Percentiles rank a stretch among this genome's conserved stretches.
These are phyloP conservation scores for Aphelocoma californica DNA, from an alignment of 2,797 vertebrate genomes.

Conservation along the genomic window DNA sequence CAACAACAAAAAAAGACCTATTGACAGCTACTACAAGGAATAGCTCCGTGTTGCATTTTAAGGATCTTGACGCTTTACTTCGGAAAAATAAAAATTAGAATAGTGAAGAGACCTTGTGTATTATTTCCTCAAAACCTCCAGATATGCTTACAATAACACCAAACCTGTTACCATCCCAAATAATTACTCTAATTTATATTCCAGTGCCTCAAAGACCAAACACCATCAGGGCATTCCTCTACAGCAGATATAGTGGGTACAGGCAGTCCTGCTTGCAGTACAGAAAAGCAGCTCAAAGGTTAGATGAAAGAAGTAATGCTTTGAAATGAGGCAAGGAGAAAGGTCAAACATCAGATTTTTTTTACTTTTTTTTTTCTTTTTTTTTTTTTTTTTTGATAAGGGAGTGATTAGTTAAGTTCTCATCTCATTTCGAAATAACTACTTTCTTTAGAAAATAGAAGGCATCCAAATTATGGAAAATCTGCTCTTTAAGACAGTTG, in stretches of 20 bases:
- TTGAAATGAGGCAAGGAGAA: not conserved
- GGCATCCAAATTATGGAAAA: slow-evolving; percentile 29
- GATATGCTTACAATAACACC: not conserved
- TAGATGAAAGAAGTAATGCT: not conserved
- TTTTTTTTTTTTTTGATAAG: not conserved
- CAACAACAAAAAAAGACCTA: not conserved
- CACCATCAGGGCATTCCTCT: not conserved
- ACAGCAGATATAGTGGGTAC: not conserved
- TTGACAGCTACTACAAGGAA: not conserved
- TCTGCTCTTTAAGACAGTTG: slow-evolving; percentile 25
- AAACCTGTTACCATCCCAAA: not conserved
- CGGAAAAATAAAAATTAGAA: not conserved
- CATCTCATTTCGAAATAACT: not conserved
- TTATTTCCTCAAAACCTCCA: not conserved
- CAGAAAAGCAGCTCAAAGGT: not conserved
- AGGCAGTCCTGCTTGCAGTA: not conserved
- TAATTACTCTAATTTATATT: not conserved
- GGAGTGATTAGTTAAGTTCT: not conserved
- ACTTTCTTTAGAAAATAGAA: slow-evolving; percentile 21
- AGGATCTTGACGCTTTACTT: not conserved
- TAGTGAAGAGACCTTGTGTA: not conserved
- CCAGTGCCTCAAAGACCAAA: not conserved
- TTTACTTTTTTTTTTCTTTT: not conserved
- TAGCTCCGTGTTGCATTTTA: not conserved
- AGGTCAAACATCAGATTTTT: not conserved